phyloP scores from a whole-genome alignment of 2,113 vertebrate genomes.

The Panurus biarmicus region DNA sequence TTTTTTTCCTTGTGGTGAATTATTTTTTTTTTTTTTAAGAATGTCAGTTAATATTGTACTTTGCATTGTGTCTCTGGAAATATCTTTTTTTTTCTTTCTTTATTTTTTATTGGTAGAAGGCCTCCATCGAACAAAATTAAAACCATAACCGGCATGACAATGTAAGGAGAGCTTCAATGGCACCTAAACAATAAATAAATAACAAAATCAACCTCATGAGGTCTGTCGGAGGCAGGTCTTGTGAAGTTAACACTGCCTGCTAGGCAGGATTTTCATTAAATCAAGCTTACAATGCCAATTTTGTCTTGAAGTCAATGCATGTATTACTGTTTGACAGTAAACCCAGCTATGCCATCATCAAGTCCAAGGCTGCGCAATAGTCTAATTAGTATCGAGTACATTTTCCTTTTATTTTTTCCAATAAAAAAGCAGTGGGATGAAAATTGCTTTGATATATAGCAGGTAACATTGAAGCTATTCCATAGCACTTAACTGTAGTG shows the following conservation, averaged over 20 bases:
- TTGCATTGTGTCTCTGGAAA: conserved; percentile 71
- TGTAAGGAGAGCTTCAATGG: conserved; percentile 77
- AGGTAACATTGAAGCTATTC: conserved; percentile 87
- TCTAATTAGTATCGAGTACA: conserved; percentile 75
- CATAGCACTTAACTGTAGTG: conserved; percentile 80
- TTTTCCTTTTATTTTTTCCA: conserved; percentile 76
- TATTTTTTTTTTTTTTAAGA: conserved; percentile 38
- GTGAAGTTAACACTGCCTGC: conserved; percentile 65
- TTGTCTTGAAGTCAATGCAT: conserved; percentile 77
- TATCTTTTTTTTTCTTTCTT: conserved; percentile 24
- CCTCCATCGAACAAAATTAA: conserved; percentile 75
- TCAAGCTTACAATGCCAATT: conserved; percentile 67
- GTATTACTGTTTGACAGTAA: conserved; percentile 73
- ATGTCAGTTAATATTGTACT: conserved; percentile 65
- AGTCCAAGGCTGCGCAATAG: conserved; percentile 76
- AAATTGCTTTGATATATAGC: conserved; percentile 82
- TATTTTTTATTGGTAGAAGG: conserved; percentile 62
- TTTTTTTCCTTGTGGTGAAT: conserved; percentile 62
- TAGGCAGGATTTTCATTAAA: conserved; percentile 65
- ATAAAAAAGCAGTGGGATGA: conserved; percentile 77
- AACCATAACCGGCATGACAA: conserved; percentile 67
- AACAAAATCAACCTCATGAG: conserved; percentile 48
- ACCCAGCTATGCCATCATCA: conserved; percentile 72
- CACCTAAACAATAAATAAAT: conserved; percentile 65
- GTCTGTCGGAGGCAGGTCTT: conserved; percentile 55